Percentiles rank a stretch among this genome's conserved stretches.
Evolutionary conservation across 2,113 vertebrate genomes (phyloP).

Genomic region (Neogale vison): DNA sequence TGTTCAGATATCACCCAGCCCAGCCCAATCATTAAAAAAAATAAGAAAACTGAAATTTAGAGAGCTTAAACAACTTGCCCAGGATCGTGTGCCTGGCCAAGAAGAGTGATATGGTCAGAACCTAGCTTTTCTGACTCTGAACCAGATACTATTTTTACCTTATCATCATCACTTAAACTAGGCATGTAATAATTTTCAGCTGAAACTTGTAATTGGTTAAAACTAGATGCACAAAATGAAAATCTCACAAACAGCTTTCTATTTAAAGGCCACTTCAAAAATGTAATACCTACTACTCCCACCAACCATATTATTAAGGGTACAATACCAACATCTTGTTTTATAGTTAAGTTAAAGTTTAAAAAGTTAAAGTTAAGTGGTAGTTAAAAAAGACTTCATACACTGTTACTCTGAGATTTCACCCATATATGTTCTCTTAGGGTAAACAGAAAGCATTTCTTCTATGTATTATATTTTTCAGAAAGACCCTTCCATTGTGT

Average conservation of each 20-base stretch:
- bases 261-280: neutral
- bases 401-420: conserved; percentile 28
- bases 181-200: conserved; percentile 9
- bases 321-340: neutral
- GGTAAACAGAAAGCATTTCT: conserved; percentile 37
- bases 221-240: conserved; percentile 27
- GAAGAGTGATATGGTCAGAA: neutral
- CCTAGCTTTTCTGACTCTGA: neutral
- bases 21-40: neutral
- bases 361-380: too few relatives aligned
- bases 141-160: neutral
- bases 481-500: conserved; percentile 34
- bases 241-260: neutral
- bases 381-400: neutral
- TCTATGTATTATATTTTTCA: conserved; percentile 37
- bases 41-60: neutral
- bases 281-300: neutral
- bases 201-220: conserved; percentile 12
- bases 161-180: neutral
- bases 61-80: neutral
- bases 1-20: neutral
- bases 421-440: neutral
- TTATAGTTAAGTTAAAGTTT: neutral
- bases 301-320: neutral
- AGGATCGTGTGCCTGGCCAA: neutral